Base-by-base conservation (phyloP, 2,888 invertebrate genomes). In the Beris morrisii region DNA sequence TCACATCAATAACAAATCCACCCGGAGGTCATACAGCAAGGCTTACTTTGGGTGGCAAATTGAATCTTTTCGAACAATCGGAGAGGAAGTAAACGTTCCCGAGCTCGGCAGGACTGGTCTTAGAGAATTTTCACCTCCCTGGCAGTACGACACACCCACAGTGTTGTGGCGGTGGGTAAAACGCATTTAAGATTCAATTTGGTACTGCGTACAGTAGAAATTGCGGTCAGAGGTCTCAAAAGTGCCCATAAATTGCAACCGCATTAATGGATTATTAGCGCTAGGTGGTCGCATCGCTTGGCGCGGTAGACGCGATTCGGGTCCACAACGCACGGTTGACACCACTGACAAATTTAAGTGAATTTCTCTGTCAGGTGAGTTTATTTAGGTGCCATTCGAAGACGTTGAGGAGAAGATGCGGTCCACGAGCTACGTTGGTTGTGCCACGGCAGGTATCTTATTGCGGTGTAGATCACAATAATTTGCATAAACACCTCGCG, bases 401-500 rank as follows among this genome's bases (percentile, higher is more conserved):
- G 56, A 65, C 55, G 55, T 38, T 38, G 43, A 7, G 31, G 11
- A 6, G 46, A 22, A 61, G 31, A 32, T 50, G 4, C 15, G 50
- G 28, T 50, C 50, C 13, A 15, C 22, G 11, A 7, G 4, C 11
- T 50, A 28, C 15, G 28, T 50, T 22, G 22, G 22, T 11, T 11
- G 9, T 15, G 15, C 28, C 1, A 22, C 50, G 28, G 15, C 50
- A 50, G 15, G 50, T 50, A 50, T 15, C 15, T 48, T 48, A 2
- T 13, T 48, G n/a, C 6, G 2, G 15, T 12, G 15, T 6, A 28
- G 15, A 48, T 50, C 15, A 2, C 50, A 50, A 48, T 56, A 58
- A 68, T 68, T 68, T 68, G 68, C 68, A 68, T 68, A 68, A 68
- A 68, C 68, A 68, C 68, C 68, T 68, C 30, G 52, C 50, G 61